Base-by-base conservation (phyloP, 2,888 invertebrate genomes). In the Cheilosia grossa region DNA sequence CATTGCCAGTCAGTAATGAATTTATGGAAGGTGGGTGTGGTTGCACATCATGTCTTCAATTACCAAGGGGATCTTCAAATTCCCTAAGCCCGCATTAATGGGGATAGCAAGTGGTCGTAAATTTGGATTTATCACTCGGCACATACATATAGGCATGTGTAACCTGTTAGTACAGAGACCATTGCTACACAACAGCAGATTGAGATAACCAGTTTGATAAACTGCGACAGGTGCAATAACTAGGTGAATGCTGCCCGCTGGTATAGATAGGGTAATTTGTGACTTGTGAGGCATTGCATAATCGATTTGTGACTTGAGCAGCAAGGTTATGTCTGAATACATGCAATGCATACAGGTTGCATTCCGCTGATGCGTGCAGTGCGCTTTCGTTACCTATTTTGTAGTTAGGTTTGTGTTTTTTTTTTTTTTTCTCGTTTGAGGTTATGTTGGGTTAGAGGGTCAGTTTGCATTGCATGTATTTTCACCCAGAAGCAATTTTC, bases 171-270 rank as follows among this genome's bases (percentile, higher is more conserved):
- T 24, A 7, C 37, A 7, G 24, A 44, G 56, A 33, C 56, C 63
- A 67, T 79, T 63, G 69, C 27, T 42, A 63, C 72, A 53, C 54
- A 59, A 17, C 30, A 49, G 54, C 54, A 17, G 21, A 70, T 58
- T 69, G 59, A 33, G 59, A 75, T 67, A 53, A 47, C 67, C 61
- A 42, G 53, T 47, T 69, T 77, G 69, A 66, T 69, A 17, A 47
- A 82, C 54, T 37, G 47, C 40, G 74, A 66, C 80, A 59, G 80
- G 69, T 83, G 83, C 49, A 74, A 64, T 64, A 69, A 30, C 47
- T 79, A 54, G 40, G 54, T 61, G 61, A 58, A 66, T 59, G 66
- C 4, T 53, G 61, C 49, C 42, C 21, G 51, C 51, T 9, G 53
- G 33, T 56, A 63, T 67, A 61, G n/a, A 63, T 82, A 49, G 78